Base-by-base conservation (phyloP, 2,113 vertebrate species). In the Emydura subglobosa region DNA sequence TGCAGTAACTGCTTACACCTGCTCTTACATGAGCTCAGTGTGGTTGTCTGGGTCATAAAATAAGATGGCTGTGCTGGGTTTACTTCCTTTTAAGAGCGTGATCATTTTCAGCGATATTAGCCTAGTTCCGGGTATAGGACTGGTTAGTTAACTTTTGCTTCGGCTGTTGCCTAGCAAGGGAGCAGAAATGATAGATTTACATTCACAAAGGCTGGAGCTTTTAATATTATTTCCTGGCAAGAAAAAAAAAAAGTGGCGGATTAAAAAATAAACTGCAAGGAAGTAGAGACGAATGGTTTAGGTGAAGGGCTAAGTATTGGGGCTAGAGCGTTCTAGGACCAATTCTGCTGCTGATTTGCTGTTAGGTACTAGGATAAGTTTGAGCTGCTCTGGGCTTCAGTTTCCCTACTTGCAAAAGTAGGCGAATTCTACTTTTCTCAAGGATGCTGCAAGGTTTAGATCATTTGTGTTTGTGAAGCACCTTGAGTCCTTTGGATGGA, bases 91-190 rank as follows among this genome's bases (percentile, higher is more conserved):
- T 87, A 59, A 27, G 92, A 49, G 76, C 83, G 57, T 91, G 82
- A 50, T 93, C 95, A 82, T 95, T 89, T 87, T 61, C 82, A 91
- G 83, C 82, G 61, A 88, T 85, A 89, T 61, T 22, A 57, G 86
- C 85, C 86, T 85, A 93, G 12, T 53, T 87, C 76, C 79, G 90
- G 84, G 94, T 95, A 87, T 31, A 85, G 65, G 89, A 84, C 83
- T 74, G 84, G n/a, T 19, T 5, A 51, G 19, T 55, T 74, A 74
- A 24, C n/a, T 92, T 95, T 95, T 83, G 55, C 2, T 87, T 93
- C 86, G 25, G 55, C 9, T 93, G 49, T 29, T 57, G 78, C 59
- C 93, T 86, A 14, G 89, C 53, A 24, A 4, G 79, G 59, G 55
- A 95, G 72, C 85, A 53, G 0, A 82, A 53, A 53, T 76, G 2